phyloP scores from a whole-genome alignment of 2,113 vertebrate genomes.

The Choloepus hoffmanni region DNA sequence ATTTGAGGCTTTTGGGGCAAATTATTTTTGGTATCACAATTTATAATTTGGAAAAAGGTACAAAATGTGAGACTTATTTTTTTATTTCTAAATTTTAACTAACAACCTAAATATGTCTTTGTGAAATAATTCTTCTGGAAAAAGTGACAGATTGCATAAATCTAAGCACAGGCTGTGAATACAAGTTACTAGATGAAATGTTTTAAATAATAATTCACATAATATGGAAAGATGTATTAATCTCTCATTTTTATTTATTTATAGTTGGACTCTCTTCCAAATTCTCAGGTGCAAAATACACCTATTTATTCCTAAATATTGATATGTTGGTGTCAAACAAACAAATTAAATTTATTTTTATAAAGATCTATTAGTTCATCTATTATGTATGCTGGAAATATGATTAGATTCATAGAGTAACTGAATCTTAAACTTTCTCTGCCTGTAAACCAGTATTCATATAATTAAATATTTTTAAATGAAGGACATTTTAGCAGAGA shows the following conservation, averaged over 20 bases:
- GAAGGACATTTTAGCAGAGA: background rate
- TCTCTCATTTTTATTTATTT: constrained; percentile 20
- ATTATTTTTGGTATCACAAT: background rate
- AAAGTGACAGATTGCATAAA: background rate
- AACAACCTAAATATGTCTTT: background rate
- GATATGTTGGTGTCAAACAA: background rate
- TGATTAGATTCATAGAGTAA: background rate
- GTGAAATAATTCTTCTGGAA: constrained; percentile 3
- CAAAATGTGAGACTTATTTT: background rate
- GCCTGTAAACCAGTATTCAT: background rate
- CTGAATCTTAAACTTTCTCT: background rate
- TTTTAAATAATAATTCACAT: background rate
- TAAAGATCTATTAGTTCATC: background rate
- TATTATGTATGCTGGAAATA: background rate
- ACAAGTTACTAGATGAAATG: background rate
- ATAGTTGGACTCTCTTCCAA: background rate
- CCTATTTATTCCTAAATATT: background rate
- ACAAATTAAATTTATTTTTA: constrained; percentile 26
- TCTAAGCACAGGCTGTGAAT: background rate
- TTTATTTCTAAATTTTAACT: background rate
- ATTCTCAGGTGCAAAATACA: background rate
- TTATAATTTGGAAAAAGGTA: background rate
- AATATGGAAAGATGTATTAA: background rate
- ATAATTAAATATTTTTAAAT: background rate
- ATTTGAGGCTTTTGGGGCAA: background rate